Percentiles rank a stretch among this genome's conserved stretches.
Conservation (phyloP, 1,140 invertebrate species). For the Homalodisca vitripennis region DNA sequence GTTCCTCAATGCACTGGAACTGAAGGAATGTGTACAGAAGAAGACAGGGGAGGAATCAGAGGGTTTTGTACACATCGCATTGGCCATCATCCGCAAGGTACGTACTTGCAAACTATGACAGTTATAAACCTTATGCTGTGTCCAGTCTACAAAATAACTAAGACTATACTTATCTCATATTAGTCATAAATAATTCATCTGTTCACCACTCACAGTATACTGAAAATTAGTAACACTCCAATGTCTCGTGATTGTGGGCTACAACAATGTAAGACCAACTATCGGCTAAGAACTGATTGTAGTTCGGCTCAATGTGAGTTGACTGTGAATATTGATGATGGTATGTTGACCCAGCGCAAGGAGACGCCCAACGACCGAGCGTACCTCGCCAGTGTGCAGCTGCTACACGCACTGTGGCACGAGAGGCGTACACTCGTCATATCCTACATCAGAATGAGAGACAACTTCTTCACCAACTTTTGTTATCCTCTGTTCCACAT, state of each 20-base stretch:
- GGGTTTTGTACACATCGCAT: constrained; percentile 17
- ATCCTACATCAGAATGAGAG: constrained; percentile 18
- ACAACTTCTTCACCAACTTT: constrained; percentile 26
- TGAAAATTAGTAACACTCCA: no score
- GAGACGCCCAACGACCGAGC: constrained; percentile 17
- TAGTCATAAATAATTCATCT: no score
- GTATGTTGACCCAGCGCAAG: background rate
- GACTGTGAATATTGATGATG: no score
- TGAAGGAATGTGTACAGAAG: constrained; percentile 29
- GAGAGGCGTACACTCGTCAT: constrained; percentile 23
- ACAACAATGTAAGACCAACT: no score
- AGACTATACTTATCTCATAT: no score
- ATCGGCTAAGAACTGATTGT: no score
- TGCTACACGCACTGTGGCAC: constrained; percentile 23
- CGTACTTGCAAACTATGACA: background rate
- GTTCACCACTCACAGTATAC: no score
- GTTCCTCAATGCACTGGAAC: constrained; percentile 24
- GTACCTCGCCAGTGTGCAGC: constrained; percentile 20
- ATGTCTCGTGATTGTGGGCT: no score
- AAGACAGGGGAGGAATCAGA: constrained; percentile 15
- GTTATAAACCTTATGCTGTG: no score
- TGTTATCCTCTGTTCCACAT: constrained; percentile 24
- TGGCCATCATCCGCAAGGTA: constrained; percentile 15
- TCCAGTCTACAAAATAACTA: no score
- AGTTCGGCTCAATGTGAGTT: no score